Evolutionary conservation across 1,140 invertebrate genomes (phyloP).

Genomic region (Adoxophyes honmai): DNA sequence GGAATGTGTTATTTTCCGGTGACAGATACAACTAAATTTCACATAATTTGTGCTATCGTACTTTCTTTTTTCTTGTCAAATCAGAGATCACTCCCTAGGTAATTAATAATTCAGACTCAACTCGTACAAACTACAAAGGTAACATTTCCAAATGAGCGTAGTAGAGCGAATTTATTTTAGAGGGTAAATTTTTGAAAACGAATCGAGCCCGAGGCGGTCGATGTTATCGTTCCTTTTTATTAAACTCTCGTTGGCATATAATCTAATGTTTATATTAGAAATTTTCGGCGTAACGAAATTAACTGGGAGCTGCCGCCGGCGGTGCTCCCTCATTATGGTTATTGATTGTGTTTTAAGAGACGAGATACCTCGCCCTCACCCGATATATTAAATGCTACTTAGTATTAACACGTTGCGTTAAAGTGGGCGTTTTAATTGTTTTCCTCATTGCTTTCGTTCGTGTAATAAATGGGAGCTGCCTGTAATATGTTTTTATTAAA

Average conservation of each 20-base stretch:
- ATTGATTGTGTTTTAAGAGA: conserved; percentile 41
- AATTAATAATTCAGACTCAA: too few species aligned
- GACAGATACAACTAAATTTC: too few species aligned
- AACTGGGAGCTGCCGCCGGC: conserved; percentile 1
- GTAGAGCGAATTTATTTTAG: too few species aligned
- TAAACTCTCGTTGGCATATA: not conserved
- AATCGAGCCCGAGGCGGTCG: too few species aligned
- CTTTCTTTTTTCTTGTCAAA: too few species aligned
- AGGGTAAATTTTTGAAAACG: too few species aligned
- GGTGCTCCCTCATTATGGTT: conserved; percentile 20
- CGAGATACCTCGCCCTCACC: not conserved
- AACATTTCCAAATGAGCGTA: too few species aligned
- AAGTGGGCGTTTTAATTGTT: conserved; percentile 8
- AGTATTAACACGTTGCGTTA: conserved; percentile 2
- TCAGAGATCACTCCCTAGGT: too few species aligned
- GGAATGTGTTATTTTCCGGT: too few species aligned
- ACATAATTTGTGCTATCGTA: too few species aligned
- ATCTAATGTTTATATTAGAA: conserved; percentile 8
- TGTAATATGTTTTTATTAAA: not conserved
- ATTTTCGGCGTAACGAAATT: not conserved
- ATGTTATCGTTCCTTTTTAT: not conserved
- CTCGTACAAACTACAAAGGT: too few species aligned
- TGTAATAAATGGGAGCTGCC: conserved; percentile 5
- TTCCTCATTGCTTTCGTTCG: not conserved
- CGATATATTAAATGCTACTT: not conserved